These are phyloP conservation scores for Porites australiensis DNA, from an alignment of 64 coral and sea anemone genomes.

Conservation along the genomic window DNA sequence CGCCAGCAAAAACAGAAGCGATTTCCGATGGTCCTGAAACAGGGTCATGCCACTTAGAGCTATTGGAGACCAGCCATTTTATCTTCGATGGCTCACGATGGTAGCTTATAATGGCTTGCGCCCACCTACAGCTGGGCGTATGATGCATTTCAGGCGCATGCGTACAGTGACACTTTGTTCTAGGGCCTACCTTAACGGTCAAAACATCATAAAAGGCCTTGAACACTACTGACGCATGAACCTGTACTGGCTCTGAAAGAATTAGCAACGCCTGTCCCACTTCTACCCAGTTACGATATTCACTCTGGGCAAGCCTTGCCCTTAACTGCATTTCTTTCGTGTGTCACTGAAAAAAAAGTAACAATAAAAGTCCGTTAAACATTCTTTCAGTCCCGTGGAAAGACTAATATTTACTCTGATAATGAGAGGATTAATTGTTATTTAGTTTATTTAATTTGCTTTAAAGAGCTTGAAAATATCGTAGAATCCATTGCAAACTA, in stretches of 20 bases:
- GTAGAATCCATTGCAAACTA: too few relatives aligned
- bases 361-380: too few relatives aligned
- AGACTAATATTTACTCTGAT: too few relatives aligned
- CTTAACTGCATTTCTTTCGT: background rate
- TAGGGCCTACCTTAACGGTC: background rate
- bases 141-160: background rate
- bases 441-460: too few relatives aligned
- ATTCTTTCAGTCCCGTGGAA: too few relatives aligned
- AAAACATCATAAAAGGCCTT: background rate
- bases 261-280: conserved; percentile 8
- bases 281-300: conserved; percentile 27
- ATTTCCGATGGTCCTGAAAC: conserved; percentile 1
- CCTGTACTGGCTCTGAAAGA: background rate
- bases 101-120: conserved; percentile 27
- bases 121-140: conserved; percentile 18
- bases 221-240: background rate
- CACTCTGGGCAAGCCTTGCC: background rate
- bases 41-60: conserved; percentile 14
- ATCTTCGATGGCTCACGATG: conserved; percentile 8
- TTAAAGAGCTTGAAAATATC: too few relatives aligned
- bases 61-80: background rate
- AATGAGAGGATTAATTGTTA: too few relatives aligned
- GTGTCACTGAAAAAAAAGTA: too few relatives aligned
- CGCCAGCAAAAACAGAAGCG: background rate
- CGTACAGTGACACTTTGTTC: conserved; percentile 10